Evolutionary conservation across 1,140 invertebrate species (phyloP), one percentile per base, ranked within the genome.

Genomic region (Achroia grisella): DNA sequence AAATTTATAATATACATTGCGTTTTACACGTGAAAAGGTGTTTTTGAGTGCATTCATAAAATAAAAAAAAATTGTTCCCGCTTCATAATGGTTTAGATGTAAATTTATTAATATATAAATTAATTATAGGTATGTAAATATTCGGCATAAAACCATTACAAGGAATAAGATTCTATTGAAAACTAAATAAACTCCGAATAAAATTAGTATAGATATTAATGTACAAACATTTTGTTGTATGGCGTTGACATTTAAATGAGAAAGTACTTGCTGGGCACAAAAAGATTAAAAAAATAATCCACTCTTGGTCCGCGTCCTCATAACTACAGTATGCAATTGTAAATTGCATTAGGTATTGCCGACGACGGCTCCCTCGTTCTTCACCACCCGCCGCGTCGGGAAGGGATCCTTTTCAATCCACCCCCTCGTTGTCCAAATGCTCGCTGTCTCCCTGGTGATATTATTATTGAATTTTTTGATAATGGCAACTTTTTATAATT

Each of bases 391-490:
- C 57, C 58, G n/a, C 65, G 34, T 40, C 31, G 48, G 17, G 44
- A 52, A 64, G 55, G 60, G 62, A 46, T 54, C 60, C 68, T 62
- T 72, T 76, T 71, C 61, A 71, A 67, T 60, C 45, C 54, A 42
- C 17, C 63, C 70, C 72, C 67, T 68, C 57, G 28, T 35, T 30
- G 39, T 40, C 29, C 40, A 48, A 32, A 34, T 33, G 45, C 59
- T 48, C 49, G 51, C 45, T 41, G 45, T 49, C 57, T 41, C 48
- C 53, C 56, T 45, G 55, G 53, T 53, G 51, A 66, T 61, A 61
- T 66, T 77, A 67, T 69, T 61, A 57, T 63, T 72, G 58, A 71
- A 73, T 71, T 70, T 58, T 48, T 28, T 43, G 44, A 57, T 67
- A 57, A 56, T 56, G 51, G 51, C 55, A 52, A 53, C 17, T 23